These are phyloP conservation scores for Eupeodes corollae DNA, from an alignment of 1,140 invertebrate species.

Conservation along the genomic window DNA sequence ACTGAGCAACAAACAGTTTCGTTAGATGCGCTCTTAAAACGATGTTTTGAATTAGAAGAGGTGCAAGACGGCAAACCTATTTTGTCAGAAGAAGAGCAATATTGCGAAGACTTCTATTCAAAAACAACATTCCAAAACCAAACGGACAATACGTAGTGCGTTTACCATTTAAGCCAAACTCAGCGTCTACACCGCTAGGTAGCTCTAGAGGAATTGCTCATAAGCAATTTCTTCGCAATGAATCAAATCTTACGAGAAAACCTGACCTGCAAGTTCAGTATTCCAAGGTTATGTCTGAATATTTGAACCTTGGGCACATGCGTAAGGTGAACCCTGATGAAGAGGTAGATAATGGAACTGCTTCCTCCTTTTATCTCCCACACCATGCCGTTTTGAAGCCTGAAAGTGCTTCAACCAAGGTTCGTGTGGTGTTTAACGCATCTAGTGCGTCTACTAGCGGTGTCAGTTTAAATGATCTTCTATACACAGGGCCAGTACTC, in stretches of 20 bases:
- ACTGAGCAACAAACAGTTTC: background rate
- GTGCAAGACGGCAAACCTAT: background rate
- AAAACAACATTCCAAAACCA: background rate
- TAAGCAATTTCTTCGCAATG: background rate
- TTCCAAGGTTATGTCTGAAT: background rate
- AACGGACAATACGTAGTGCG: background rate
- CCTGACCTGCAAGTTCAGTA: background rate
- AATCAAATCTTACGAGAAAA: background rate
- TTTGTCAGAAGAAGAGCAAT: background rate
- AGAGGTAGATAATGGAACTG: background rate
- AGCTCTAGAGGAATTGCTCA: background rate
- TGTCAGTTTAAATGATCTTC: too few relatives aligned
- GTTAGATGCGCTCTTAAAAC: background rate
- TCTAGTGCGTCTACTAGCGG: background rate
- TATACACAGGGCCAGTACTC: too few relatives aligned
- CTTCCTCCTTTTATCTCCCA: background rate
- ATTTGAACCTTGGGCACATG: background rate
- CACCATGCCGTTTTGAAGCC: background rate
- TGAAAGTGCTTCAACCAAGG: background rate
- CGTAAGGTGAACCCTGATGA: background rate
- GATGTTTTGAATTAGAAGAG: background rate
- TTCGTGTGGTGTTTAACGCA: background rate
- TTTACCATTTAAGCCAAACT: background rate
- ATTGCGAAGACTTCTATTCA: background rate
- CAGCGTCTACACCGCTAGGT: background rate